Conservation (phyloP, 2,797 vertebrate species). For the Characodon lateralis region DNA sequence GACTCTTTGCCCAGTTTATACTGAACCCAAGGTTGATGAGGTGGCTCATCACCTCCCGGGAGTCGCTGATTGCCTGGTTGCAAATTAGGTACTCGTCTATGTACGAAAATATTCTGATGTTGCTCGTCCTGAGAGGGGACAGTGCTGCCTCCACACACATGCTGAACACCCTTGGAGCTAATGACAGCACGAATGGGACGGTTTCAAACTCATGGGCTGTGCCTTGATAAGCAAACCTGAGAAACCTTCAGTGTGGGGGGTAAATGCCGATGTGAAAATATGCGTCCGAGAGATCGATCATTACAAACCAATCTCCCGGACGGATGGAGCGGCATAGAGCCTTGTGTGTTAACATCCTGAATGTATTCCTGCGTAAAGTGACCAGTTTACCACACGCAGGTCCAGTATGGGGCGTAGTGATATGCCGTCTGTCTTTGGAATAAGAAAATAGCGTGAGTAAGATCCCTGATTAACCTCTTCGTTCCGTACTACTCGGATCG, state of each 20-base stretch:
- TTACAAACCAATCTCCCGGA: not conserved
- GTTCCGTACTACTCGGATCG: not conserved
- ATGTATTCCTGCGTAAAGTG: not conserved
- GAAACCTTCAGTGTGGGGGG: not conserved
- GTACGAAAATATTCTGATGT: constrained; percentile 2
- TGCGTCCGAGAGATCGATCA: not conserved
- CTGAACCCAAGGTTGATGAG: not conserved
- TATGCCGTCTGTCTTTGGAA: not conserved
- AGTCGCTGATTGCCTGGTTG: not conserved
- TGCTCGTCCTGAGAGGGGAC: not conserved
- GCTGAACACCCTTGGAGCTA: not conserved
- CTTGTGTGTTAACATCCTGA: not conserved
- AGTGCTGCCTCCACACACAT: not conserved
- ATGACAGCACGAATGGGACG: not conserved
- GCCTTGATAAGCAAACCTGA: not conserved
- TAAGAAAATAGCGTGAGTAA: not conserved
- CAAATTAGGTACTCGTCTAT: not conserved
- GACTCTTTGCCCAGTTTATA: not conserved
- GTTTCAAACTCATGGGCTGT: not conserved
- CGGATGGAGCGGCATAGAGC: not conserved
- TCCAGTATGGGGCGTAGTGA: not conserved
- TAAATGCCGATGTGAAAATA: not conserved
- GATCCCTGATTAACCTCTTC: not conserved
- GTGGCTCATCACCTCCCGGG: not conserved
- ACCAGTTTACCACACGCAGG: not conserved